Percentiles rank a stretch among this genome's conserved stretches.
Conservation (phyloP, 2,797 vertebrate genomes). For the Falco naumanni region DNA sequence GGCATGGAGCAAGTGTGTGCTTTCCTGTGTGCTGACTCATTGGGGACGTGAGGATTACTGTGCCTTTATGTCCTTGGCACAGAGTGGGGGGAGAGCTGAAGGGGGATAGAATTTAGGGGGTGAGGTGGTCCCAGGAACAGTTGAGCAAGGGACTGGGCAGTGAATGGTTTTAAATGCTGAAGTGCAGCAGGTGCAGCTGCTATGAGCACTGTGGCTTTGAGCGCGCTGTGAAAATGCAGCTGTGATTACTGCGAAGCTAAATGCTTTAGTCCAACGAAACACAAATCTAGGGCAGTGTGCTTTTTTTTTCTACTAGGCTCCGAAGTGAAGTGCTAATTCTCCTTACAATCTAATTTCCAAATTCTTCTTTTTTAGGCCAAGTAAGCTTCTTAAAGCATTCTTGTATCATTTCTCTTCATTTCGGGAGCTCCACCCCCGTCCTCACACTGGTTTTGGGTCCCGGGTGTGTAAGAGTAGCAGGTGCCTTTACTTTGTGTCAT, state of each 20-base stretch:
- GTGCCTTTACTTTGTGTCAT: background rate
- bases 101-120: background rate
- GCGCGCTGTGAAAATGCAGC: background rate
- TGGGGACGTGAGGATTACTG: background rate
- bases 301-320: background rate
- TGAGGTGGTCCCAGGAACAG: background rate
- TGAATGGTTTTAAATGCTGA: background rate
- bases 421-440: background rate
- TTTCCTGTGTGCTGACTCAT: background rate
- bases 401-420: background rate
- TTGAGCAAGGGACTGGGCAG: background rate
- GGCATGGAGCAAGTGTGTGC: background rate
- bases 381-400: background rate
- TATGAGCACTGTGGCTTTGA: background rate
- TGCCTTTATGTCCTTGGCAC: background rate
- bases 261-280: background rate
- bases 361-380: background rate
- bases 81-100: background rate
- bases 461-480: background rate
- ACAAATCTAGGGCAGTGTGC: background rate
- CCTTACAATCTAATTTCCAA: background rate
- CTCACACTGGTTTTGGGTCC: background rate
- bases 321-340: background rate
- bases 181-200: background rate
- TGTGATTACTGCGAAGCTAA: background rate